These are phyloP conservation scores for Gambusia affinis DNA, from an alignment of 2,113 vertebrate genomes.

Conservation along the genomic window DNA sequence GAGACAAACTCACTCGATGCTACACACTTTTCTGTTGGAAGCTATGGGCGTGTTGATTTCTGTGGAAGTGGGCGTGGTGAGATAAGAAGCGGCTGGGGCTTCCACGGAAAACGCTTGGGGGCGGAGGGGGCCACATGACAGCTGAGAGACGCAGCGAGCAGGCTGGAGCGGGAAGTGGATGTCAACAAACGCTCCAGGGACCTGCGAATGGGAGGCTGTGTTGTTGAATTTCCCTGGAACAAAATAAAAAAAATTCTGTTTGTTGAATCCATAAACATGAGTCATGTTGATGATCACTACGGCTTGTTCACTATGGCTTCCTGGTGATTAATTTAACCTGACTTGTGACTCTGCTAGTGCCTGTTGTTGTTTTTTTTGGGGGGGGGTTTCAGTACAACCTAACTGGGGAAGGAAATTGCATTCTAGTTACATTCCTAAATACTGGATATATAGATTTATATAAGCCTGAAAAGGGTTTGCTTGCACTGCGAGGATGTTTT, in stretches of 20 bases:
- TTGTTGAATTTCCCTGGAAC: constrained; percentile 44
- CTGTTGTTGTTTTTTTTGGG: not conserved
- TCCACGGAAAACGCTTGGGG: constrained; percentile 45
- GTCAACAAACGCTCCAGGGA: constrained; percentile 11
- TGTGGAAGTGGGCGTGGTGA: constrained; percentile 46
- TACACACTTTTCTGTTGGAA: constrained; percentile 7
- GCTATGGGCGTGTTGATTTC: constrained; percentile 42
- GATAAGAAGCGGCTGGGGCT: constrained; percentile 60
- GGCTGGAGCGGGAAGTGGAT: not conserved
- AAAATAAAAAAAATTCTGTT: constrained; percentile 18
- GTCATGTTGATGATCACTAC: not conserved
- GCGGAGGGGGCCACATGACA: not conserved
- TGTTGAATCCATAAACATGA: constrained; percentile 32
- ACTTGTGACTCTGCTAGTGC: not conserved
- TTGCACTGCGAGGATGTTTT: too few species aligned
- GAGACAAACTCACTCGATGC: not conserved
- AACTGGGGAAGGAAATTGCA: not conserved
- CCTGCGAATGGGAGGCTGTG: not conserved
- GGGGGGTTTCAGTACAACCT: not conserved
- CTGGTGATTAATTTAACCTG: not conserved
- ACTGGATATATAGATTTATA: too few species aligned
- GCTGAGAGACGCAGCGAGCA: not conserved
- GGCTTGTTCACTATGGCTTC: not conserved
- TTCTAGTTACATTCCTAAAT: too few species aligned
- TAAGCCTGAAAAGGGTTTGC: too few species aligned